Base-by-base conservation (phyloP, 1,140 invertebrate genomes). In the Saccostrea glomerata region DNA sequence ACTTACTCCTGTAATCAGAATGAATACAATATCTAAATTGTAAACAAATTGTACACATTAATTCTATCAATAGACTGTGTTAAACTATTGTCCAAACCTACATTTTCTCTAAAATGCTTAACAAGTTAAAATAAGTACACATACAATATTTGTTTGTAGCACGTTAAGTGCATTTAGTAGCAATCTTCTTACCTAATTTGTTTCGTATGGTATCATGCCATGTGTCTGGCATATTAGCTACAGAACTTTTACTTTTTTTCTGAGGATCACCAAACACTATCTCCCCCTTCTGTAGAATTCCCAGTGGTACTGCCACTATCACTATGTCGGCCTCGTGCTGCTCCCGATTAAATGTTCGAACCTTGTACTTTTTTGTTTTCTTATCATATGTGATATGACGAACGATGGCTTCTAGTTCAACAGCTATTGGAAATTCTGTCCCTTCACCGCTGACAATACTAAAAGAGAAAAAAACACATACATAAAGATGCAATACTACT, bases 271-370 rank as follows among this genome's bases (percentile, higher is more conserved):
- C 89, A 93, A 93, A 54, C 9, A 92, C 15, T 0, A 86, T 87
- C 36, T 90, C 88, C 20, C 55, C 86, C n/a, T 89, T 88, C 23
- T 88, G 58, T 36, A 92, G 82, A 5, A 93, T 90, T 12, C 89
- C 86, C 0, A 91, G 13, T 13, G 93, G 92, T 17, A 93, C 91
- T 13, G 93, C 92, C 60, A 93, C 90, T 25, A 93, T 87, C 23
- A 93, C 91, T 23, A 86, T 73, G 86, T 93, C 93, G 77, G 91
- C 92, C 5, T 70, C 23, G 2, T 89, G 84, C 70, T 92, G 92
- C 2, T 87, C 85, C 11, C 91, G 87, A 87, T 92, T 92, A 63
- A 58, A 89, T 20, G 91, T 90, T 3, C 93, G 66, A 2, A 93
- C 86, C 12, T 91, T 40, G 7, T 93, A 89, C 85, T 92, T 91